Evolutionary conservation across 2,113 vertebrate species (phyloP).

Genomic region (Henicopernis longicauda): DNA sequence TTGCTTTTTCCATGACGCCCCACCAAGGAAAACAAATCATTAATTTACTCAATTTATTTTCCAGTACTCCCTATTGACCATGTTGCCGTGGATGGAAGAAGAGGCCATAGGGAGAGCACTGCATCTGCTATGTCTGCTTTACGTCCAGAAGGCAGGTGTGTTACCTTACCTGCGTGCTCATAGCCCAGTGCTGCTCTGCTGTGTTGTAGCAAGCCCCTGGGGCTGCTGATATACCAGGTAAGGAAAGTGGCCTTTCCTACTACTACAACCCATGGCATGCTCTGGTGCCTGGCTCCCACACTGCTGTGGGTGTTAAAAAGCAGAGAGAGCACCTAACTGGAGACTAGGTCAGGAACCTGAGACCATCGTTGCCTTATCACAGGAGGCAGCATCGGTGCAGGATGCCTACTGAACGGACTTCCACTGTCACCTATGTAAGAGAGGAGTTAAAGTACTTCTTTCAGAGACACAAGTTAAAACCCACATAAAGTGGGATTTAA

Average conservation of each 20-base stretch:
- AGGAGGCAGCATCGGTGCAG: rapidly evolving
- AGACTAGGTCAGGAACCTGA: neutral
- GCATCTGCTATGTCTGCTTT: rapidly evolving
- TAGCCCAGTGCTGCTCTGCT: neutral
- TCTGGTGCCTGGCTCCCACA: neutral
- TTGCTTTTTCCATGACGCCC: neutral
- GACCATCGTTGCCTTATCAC: neutral
- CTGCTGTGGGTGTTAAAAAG: neutral
- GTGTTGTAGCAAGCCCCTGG: rapidly evolving
- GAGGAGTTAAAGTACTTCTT: neutral
- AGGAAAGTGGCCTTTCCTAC: neutral
- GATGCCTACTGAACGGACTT: neutral
- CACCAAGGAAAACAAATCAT: neutral
- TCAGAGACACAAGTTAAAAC: neutral
- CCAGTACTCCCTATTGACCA: neutral
- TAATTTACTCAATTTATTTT: neutral
- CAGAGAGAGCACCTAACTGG: neutral
- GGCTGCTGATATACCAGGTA: neutral
- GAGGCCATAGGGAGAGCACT: neutral
- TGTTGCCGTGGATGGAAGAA: neutral
- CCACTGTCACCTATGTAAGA: neutral
- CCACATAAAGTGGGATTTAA: neutral
- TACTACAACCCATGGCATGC: rapidly evolving
- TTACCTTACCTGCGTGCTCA: neutral
- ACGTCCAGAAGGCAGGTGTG: neutral